Percentiles rank a stretch among this genome's conserved stretches.
phyloP scores from a whole-genome alignment of 1,140 invertebrate species.

The Cyphomyrmex costatus region DNA sequence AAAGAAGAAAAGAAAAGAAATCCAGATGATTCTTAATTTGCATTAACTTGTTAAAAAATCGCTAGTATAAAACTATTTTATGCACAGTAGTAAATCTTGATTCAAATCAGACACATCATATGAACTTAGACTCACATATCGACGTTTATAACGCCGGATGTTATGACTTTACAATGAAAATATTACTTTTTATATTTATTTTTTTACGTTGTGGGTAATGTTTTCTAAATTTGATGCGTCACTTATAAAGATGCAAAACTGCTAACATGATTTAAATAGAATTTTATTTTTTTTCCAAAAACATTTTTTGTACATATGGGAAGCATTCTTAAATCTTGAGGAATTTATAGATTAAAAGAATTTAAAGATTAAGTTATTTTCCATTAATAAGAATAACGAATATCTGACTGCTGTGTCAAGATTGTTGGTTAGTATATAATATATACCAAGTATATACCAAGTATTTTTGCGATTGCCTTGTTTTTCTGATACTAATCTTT shows the following conservation, averaged over 20 bases:
- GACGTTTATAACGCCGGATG: not conserved
- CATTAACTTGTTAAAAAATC: constrained; percentile 9
- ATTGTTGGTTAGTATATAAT: not conserved
- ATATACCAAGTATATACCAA: no score
- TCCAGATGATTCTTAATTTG: not conserved
- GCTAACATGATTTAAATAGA: not conserved
- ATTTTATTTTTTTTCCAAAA: not conserved
- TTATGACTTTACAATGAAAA: not conserved
- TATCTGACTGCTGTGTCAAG: not conserved
- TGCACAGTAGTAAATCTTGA: constrained; percentile 44
- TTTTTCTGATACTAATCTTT: constrained; percentile 53
- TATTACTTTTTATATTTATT: constrained; percentile 11
- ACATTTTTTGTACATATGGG: not conserved
- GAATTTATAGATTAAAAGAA: not conserved
- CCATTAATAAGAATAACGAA: not conserved
- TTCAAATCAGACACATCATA: constrained; percentile 47
- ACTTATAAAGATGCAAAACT: not conserved
- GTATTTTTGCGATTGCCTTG: constrained; percentile 41
- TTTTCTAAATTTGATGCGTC: not conserved
- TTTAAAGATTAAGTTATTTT: not conserved
- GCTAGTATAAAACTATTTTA: constrained; percentile 7
- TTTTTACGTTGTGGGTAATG: not conserved
- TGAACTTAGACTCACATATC: not conserved
- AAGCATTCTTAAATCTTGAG: not conserved
- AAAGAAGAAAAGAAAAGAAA: not conserved